Evolutionary conservation across 1,140 invertebrate species (phyloP), one percentile per base, ranked within the genome.

Genomic region (Littorina saxatilis): DNA sequence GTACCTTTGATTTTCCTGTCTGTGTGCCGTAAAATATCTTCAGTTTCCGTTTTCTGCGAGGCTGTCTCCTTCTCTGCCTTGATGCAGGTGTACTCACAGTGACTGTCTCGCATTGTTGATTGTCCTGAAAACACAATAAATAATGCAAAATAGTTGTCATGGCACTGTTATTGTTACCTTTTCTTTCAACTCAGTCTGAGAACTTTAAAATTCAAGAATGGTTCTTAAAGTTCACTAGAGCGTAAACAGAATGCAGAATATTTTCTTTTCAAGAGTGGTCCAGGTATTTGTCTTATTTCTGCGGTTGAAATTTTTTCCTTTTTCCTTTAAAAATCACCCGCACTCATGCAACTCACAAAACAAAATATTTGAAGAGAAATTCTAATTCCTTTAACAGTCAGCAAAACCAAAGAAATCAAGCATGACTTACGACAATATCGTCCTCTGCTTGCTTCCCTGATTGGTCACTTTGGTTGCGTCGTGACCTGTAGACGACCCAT

Each of bases 1-100:
- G n/a, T 85, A 93, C 93, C 89, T 93, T 89, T 52, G 92, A 84
- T 55, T 90, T 93, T 79, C 93, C 93, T 68, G 91, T 93, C 79
- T 93, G 91, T 23, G 92, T 91, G 74, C 91, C 93, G 89, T 90
- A 93, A 68, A 91, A 91, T 37, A 93, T 89, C 82, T 91, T 90
- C 15, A 93, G 77, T 76, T 82, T 86, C 32, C 84, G 55, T 52
- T 85, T 83, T 50, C 32, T 47, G n/a, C 80, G 85, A 70, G 39
- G 32, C 5, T 74, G 83, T 82, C 37, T 86, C 81, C n/a, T 77
- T 43, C n/a, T 77, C 68, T 32, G 58, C 29, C 32, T 47, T 2
- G 61, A 32, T 4, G 2, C 9, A 35, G 61, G 0, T 47, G 37
- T 37, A 58, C 40, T 47, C 23, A 27, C 43, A 7, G 20, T 47